phyloP scores from a whole-genome alignment of 2,797 vertebrate species.

The Notamacropus eugenii region DNA sequence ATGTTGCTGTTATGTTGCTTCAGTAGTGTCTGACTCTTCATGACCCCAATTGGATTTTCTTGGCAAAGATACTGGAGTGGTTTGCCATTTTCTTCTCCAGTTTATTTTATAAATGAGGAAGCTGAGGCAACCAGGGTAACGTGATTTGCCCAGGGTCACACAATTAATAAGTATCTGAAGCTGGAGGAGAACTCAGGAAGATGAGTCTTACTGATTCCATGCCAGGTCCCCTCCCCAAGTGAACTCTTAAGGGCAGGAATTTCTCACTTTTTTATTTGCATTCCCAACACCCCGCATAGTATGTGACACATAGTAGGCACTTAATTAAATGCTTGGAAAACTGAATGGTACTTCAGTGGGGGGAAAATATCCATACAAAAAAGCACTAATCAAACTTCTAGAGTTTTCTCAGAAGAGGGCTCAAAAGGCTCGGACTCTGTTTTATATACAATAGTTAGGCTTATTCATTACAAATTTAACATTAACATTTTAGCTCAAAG shows the following conservation, averaged over 20 bases:
- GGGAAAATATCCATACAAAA: neutral
- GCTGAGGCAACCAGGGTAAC: neutral
- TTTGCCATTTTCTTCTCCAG: neutral
- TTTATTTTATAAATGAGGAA: neutral
- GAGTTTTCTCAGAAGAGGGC: constrained; percentile 10
- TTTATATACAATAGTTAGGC: constrained; percentile 57
- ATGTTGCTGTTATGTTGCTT: neutral
- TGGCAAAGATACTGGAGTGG: neutral
- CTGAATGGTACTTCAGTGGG: neutral
- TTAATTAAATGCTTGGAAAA: neutral
- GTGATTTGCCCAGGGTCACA: neutral
- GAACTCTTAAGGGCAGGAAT: neutral
- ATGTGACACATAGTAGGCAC: neutral
- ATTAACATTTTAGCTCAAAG: constrained; percentile 81
- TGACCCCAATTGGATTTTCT: neutral
- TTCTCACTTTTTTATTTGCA: neutral
- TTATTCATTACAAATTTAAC: constrained; percentile 71
- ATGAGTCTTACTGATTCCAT: neutral
- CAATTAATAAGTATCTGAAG: neutral
- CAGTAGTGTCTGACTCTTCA: neutral
- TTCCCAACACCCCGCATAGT: neutral
- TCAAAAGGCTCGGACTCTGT: constrained; percentile 43
- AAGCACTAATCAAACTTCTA: neutral
- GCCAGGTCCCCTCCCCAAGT: neutral
- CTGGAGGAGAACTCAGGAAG: neutral